Conservation (phyloP, 2,113 vertebrate genomes). For the Melospiza melodia region DNA sequence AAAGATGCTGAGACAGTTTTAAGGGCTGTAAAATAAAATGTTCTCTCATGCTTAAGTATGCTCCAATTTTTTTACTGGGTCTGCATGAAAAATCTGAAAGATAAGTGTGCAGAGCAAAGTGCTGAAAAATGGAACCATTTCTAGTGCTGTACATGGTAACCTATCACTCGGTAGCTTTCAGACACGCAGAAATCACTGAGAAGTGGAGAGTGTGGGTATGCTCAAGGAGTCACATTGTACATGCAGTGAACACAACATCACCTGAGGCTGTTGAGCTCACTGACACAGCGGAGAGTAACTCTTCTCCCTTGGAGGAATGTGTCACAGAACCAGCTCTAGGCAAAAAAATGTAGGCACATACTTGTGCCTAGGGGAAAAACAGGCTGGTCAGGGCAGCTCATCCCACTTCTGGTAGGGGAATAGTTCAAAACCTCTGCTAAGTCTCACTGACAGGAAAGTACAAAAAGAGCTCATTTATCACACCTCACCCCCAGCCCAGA, state of each 20-base stretch:
- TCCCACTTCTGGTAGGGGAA: background rate
- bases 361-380: background rate
- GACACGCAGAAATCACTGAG: background rate
- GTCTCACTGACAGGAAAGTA: background rate
- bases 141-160: background rate
- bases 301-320: fast-evolving
- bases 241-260: fast-evolving
- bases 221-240: fast-evolving
- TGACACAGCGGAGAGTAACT: background rate
- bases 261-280: background rate
- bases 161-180: background rate
- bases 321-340: background rate
- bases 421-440: background rate
- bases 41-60: background rate
- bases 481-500: background rate
- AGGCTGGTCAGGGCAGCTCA: background rate
- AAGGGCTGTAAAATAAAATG: background rate
- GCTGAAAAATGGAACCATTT: background rate
- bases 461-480: background rate
- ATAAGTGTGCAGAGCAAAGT: background rate
- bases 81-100: background rate
- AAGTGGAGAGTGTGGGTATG: background rate
- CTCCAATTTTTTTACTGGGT: background rate
- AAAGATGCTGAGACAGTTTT: background rate
- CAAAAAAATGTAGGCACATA: background rate